Evolutionary conservation across 2,888 invertebrate species (phyloP).

Genomic region (Perithous albicinctus): DNA sequence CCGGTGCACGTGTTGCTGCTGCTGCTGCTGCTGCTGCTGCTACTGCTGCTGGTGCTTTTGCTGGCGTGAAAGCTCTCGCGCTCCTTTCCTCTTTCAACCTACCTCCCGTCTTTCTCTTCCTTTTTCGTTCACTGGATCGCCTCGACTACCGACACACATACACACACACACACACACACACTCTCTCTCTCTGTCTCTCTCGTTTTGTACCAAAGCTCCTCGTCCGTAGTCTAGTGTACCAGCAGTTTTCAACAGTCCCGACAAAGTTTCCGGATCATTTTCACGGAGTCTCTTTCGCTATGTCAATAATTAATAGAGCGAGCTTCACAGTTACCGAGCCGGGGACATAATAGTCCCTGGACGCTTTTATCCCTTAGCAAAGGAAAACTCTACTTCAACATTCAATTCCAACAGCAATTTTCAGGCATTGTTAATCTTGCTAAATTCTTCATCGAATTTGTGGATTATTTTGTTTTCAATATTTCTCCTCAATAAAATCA

Average conservation of each 20-base stretch:
- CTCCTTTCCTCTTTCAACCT: slow-evolving; percentile 27
- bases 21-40: slow-evolving; percentile 47
- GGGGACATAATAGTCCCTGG: background rate
- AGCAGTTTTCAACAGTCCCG: slow-evolving; percentile 16
- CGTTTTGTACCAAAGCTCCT: slow-evolving; percentile 8
- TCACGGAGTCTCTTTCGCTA: slow-evolving; percentile 33
- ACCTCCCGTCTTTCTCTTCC: slow-evolving; percentile 6
- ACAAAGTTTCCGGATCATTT: slow-evolving; percentile 47
- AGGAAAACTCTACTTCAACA: background rate
- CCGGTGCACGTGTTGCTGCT: slow-evolving; percentile 68
- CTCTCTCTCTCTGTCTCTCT: too few relatives aligned
- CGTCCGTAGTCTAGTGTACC: slow-evolving; percentile 1
- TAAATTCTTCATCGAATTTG: too few relatives aligned
- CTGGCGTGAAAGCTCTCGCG: slow-evolving; percentile 62
- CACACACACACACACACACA: too few relatives aligned
- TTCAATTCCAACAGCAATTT: slow-evolving; percentile 1
- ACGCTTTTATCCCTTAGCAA: slow-evolving; percentile 1
- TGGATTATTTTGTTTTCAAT: too few relatives aligned
- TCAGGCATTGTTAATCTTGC: too few relatives aligned
- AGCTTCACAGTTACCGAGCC: background rate
- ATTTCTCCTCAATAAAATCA: too few relatives aligned
- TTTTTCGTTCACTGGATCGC: slow-evolving; percentile 40
- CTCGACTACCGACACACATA: slow-evolving; percentile 12
- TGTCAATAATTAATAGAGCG: slow-evolving; percentile 43
- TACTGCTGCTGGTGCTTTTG: too few relatives aligned